Evolutionary conservation across 2,888 invertebrate genomes (phyloP), one percentile per base, ranked within the genome.

Genomic region (Pandemis cinnamomeana): DNA sequence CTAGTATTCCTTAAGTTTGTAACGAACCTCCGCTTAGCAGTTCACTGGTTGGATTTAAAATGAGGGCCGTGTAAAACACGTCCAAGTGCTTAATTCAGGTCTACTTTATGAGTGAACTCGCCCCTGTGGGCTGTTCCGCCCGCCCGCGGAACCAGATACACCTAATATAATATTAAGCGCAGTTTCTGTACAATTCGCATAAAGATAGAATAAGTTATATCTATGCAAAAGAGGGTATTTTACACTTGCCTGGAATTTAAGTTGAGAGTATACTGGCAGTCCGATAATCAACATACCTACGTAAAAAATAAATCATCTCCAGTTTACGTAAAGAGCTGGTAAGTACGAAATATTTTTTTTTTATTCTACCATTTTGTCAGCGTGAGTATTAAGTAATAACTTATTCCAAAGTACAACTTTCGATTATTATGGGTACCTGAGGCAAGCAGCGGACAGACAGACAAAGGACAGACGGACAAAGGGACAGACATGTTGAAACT

Each of bases 41-140:
- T 70, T 74, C 67, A 36, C 64, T 64, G 74, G 41, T 67, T 71
- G 77, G 80, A 79, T 82, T 81, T 79, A 75, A 80, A 81, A 81
- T 82, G 74, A 77, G 74, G 76, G 48, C 62, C 77, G 77, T 78
- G 78, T 80, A 78, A 78, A 80, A 80, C 83, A 83, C 83, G 82
- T 83, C 75, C 79, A 71, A 74, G 79, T 78, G 76, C 80, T 82
- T 84, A 83, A 82, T 85, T 85, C 80, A 79, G 83, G 77, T 67
- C 71, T 78, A 76, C 60, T 77, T 81, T 79, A 78, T 76, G 77
- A 78, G 78, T 67, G 76, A 78, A 81, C 77, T 76, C 72, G 76
- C 79, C 79, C 82, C 80, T 60, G 72, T 67, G 80, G 77, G 79
- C 71, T 72, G 75, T 71, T 78, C 75, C 68, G 75, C 63, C 75